Evolutionary conservation across 2,113 vertebrate species (phyloP), one percentile per base, ranked within the genome.

Genomic region (Thamnaconus septentrionalis): DNA sequence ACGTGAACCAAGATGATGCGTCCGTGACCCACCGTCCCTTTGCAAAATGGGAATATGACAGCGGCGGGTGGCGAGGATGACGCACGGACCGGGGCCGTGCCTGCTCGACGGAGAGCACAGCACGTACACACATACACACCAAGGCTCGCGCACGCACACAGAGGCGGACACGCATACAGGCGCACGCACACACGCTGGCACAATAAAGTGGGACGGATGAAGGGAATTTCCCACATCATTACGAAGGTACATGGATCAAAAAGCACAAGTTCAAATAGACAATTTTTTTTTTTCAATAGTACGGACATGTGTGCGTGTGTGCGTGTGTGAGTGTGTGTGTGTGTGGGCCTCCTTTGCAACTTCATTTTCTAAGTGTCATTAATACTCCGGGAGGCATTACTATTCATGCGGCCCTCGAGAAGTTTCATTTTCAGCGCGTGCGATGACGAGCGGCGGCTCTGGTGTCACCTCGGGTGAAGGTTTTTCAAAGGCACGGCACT

Each of bases 171-270:
- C 44, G 10, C 53, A 57, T 42, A 58, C 55, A 49, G 40, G 44
- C 72, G 39, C 59, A 63, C 43, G 39, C 70, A 53, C 7, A 55
- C 42, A 40, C 48, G 57, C 66, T 61, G 55, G 54, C 69, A 83
- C 77, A 78, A 79, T 69, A 6, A 59, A 64, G 50, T 7, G 6
- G 64, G 56, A 64, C 79, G 59, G 69, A 87, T 82, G 50, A 68
- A 76, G 84, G 83, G 87, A 82, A 83, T 83, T 88, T 86, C 82
- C 80, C 73, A 54, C 0, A 45, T 57, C 84, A 83, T 82, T 70
- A 83, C 66, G 74, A 76, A 79, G 69, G 48, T 71, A 5, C 59
- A 60, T 76, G 68, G 83, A 83, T 87, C 71, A 87, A 85, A 89
- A 48, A 71, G 75, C 2, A 31, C 18, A 31, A 31, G 18, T 31